A percentile compares a stretch with the other conserved stretches of the same genome.
phyloP scores from a whole-genome alignment of 2,797 vertebrate genomes.

The Acanthurus lineatus region DNA sequence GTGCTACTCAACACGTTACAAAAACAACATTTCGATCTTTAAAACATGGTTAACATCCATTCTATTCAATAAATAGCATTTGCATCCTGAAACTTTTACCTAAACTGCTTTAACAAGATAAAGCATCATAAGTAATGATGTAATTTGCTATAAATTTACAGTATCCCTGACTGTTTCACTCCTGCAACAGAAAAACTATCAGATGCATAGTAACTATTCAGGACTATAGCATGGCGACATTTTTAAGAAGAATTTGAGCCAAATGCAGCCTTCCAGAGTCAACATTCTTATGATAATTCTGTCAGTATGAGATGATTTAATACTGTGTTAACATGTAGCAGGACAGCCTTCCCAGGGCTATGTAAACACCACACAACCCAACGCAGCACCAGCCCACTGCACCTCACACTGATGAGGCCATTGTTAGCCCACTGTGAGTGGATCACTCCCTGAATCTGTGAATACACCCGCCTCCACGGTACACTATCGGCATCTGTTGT shows the following conservation, averaged over 20 bases:
- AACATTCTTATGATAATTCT: constrained; percentile 74
- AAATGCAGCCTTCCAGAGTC: constrained; percentile 58
- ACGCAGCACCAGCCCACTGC: constrained; percentile 39
- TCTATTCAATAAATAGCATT: not conserved
- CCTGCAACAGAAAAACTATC: not conserved
- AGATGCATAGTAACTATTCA: not conserved
- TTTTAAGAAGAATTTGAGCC: constrained; percentile 34
- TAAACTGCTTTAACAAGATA: constrained; percentile 10
- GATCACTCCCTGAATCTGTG: constrained; percentile 55
- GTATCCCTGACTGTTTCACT: constrained; percentile 1
- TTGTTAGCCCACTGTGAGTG: constrained; percentile 39
- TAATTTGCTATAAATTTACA: not conserved
- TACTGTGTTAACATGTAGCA: constrained; percentile 74
- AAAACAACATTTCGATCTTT: constrained; percentile 3
- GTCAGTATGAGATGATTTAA: constrained; percentile 66
- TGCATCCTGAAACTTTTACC: constrained; percentile 7
- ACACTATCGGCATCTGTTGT: constrained; percentile 42
- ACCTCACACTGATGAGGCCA: constrained; percentile 58
- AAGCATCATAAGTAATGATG: not conserved
- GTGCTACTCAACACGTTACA: not conserved
- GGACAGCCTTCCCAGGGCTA: constrained; percentile 60
- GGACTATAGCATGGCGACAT: constrained; percentile 26
- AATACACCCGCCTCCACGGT: constrained; percentile 47
- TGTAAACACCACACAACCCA: constrained; percentile 63
- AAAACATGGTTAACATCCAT: not conserved